Evolutionary conservation across 1,140 invertebrate genomes (phyloP).

Genomic region (Tetramorium parvispinum): DNA sequence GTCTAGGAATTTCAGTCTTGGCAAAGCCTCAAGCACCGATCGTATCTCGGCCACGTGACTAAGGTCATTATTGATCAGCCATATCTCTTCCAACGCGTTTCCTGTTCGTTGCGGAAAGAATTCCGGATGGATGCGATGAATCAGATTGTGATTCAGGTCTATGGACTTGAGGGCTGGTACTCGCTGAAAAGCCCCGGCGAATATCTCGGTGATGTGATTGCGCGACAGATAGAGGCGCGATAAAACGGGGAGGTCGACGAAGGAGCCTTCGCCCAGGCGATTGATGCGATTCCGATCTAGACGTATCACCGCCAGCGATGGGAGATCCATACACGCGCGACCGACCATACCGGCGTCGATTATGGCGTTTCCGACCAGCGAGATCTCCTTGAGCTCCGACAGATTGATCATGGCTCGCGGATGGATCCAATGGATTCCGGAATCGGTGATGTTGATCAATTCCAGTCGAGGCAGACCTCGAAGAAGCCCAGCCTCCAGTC

Average conservation of each 20-base stretch:
- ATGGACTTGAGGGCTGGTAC: conserved; percentile 90
- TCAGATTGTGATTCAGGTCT: conserved; percentile 92
- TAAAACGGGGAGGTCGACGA: conserved; percentile 91
- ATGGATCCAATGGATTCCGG: conserved; percentile 92
- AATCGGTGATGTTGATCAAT: conserved; percentile 91
- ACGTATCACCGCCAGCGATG: conserved; percentile 89
- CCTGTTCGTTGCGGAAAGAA: conserved; percentile 91
- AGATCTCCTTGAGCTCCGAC: conserved; percentile 90
- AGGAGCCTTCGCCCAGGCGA: conserved; percentile 90
- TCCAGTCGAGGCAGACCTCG: conserved; percentile 90
- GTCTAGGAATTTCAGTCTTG: conserved; percentile 91
- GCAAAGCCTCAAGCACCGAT: conserved; percentile 91
- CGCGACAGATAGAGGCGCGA: conserved; percentile 89
- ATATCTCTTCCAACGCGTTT: conserved; percentile 91
- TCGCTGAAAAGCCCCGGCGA: conserved; percentile 92
- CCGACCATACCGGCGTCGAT: conserved; percentile 92
- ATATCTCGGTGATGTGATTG: conserved; percentile 91
- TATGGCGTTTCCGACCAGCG: conserved; percentile 90
- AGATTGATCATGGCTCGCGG: conserved; percentile 90
- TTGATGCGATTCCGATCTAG: conserved; percentile 91
- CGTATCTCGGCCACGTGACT: conserved; percentile 90
- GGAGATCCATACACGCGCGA: conserved; percentile 90
- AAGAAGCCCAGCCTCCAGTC: conserved; percentile 90
- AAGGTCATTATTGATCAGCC: conserved; percentile 91
- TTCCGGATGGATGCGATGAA: conserved; percentile 92